Evolutionary conservation across 2,113 vertebrate genomes (phyloP).

Genomic region (Malurus elegans): DNA sequence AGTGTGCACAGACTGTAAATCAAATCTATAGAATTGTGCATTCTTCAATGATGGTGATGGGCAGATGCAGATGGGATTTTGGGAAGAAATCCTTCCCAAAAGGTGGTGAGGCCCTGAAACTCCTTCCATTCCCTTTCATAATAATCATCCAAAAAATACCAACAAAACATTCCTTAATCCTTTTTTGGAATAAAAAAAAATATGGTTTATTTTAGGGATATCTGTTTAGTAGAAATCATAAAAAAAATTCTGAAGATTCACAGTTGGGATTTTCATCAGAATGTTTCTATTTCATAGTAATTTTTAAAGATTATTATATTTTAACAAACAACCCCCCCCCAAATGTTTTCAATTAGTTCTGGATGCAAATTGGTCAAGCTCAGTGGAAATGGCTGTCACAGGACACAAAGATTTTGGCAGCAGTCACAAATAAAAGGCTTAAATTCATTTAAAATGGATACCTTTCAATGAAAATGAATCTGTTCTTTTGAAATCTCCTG

Average conservation of each 20-base stretch:
- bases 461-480: neutral
- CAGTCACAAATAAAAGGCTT: neutral
- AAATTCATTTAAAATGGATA: neutral
- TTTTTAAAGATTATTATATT: neutral
- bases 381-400: neutral
- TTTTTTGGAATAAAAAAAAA: neutral
- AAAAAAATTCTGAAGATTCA: neutral
- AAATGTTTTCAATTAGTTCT: neutral
- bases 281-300: neutral
- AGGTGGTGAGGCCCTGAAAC: neutral
- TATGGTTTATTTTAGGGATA: neutral
- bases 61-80: neutral
- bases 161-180: neutral
- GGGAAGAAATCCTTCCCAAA: neutral
- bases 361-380: neutral
- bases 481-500: neutral
- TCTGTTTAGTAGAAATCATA: neutral
- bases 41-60: neutral
- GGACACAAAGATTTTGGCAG: neutral
- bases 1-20: neutral
- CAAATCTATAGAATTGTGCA: accelerated
- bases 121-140: neutral
- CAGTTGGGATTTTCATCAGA: neutral
- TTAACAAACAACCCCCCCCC: neutral
- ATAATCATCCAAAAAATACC: neutral